Conservation (phyloP, 2,113 vertebrate genomes). For the Chlorodrepanis virens region DNA sequence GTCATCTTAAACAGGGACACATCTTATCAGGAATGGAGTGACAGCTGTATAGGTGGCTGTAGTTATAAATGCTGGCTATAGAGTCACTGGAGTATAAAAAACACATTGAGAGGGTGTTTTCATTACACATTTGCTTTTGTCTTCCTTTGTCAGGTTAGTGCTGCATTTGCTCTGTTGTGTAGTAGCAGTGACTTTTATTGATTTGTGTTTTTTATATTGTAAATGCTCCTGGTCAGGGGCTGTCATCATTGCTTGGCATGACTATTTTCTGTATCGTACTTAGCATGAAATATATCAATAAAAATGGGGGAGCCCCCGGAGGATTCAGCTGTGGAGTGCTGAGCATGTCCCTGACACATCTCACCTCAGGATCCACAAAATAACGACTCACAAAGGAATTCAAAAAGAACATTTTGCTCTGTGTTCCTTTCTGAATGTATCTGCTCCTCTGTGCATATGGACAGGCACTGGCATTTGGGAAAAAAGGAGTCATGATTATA, state of each 20-base stretch:
- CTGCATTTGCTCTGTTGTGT: constrained; percentile 24
- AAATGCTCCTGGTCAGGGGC: constrained; percentile 21
- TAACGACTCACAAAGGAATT: background rate
- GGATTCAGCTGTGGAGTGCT: background rate
- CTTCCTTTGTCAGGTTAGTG: constrained; percentile 39
- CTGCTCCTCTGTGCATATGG: background rate
- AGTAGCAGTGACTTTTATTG: constrained; percentile 16
- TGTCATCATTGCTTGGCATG: constrained; percentile 15
- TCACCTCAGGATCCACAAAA: constrained; percentile 12
- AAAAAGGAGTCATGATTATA: background rate
- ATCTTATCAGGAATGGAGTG: background rate
- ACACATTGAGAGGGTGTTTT: constrained; percentile 29
- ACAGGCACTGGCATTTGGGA: background rate
- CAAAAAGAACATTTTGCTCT: background rate
- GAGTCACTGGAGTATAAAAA: constrained; percentile 38
- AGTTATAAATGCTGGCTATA: constrained; percentile 41
- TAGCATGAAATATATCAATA: constrained; percentile 34
- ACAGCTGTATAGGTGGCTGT: constrained; percentile 40
- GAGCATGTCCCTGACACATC: background rate
- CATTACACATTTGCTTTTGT: constrained; percentile 46
- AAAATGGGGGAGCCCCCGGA: background rate
- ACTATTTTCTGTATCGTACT: background rate
- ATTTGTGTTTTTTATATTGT: constrained; percentile 15
- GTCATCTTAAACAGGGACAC: constrained; percentile 1
- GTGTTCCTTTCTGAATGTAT: background rate